phyloP scores from a whole-genome alignment of 2,888 invertebrate genomes.

The Synanthedon vespiformis region DNA sequence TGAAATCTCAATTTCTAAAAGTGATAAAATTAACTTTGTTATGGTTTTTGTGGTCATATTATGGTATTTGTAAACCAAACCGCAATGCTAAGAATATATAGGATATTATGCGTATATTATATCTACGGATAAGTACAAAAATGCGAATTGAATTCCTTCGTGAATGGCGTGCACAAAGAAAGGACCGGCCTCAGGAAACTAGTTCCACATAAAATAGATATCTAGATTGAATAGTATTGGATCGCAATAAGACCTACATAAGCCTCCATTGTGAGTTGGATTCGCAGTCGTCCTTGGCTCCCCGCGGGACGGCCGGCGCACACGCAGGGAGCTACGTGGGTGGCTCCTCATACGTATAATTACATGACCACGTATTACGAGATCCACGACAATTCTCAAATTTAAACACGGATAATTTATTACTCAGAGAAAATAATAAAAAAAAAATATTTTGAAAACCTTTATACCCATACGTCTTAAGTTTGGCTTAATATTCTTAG shows the following conservation, averaged over 20 bases:
- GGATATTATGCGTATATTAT: too few relatives aligned
- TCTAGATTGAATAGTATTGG: slow-evolving; percentile 59
- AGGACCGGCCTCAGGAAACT: slow-evolving; percentile 51
- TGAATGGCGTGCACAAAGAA: slow-evolving; percentile 28
- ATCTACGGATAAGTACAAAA: slow-evolving; percentile 5
- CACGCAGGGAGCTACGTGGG: slow-evolving; percentile 38
- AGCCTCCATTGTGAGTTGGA: slow-evolving; percentile 54
- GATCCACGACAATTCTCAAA: not conserved
- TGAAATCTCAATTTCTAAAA: too few relatives aligned
- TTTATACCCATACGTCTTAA: too few relatives aligned
- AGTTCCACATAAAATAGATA: slow-evolving; percentile 60
- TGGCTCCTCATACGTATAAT: slow-evolving; percentile 18
- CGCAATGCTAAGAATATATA: too few relatives aligned
- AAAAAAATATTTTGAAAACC: too few relatives aligned
- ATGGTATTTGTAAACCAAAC: too few relatives aligned
- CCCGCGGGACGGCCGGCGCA: slow-evolving; percentile 27
- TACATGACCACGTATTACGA: not conserved
- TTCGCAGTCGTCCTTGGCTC: slow-evolving; percentile 52
- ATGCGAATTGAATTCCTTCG: slow-evolving; percentile 34
- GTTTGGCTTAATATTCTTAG: too few relatives aligned
- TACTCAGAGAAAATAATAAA: too few relatives aligned
- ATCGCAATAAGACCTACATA: slow-evolving; percentile 53
- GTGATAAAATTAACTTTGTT: too few relatives aligned
- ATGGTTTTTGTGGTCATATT: too few relatives aligned
- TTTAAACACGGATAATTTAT: too few relatives aligned